Conservation (phyloP, 2,797 vertebrate species). For the Fringilla coelebs region DNA sequence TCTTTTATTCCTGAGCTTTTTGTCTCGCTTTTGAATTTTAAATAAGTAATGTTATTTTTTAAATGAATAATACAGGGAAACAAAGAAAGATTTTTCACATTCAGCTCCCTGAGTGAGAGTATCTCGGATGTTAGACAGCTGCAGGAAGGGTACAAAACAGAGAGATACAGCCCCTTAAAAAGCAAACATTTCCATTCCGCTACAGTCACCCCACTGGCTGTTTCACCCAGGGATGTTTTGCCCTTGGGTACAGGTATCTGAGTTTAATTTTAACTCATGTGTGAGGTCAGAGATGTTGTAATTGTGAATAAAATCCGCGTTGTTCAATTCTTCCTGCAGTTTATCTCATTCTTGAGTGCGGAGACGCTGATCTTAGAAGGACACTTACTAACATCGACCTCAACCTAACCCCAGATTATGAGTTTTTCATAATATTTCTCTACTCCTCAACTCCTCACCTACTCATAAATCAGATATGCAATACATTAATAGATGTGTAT, state of each 20-base stretch:
- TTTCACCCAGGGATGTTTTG: background rate
- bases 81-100: background rate
- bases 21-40: background rate
- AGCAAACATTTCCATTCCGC: background rate
- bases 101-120: background rate
- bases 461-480: background rate
- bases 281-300: background rate
- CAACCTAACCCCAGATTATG: background rate
- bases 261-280: background rate
- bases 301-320: background rate
- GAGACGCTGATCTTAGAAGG: background rate
- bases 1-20: rapidly evolving
- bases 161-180: background rate
- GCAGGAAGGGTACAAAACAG: background rate
- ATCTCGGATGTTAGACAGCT: background rate
- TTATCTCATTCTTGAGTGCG: background rate
- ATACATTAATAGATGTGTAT: no score
- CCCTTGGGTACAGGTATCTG: background rate
- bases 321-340: background rate
- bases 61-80: background rate
- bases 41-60: background rate
- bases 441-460: background rate
- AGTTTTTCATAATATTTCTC: background rate
- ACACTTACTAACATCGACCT: background rate
- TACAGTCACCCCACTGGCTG: background rate